phyloP scores from a whole-genome alignment of 2,797 vertebrate genomes.

The Miichthys miiuy region DNA sequence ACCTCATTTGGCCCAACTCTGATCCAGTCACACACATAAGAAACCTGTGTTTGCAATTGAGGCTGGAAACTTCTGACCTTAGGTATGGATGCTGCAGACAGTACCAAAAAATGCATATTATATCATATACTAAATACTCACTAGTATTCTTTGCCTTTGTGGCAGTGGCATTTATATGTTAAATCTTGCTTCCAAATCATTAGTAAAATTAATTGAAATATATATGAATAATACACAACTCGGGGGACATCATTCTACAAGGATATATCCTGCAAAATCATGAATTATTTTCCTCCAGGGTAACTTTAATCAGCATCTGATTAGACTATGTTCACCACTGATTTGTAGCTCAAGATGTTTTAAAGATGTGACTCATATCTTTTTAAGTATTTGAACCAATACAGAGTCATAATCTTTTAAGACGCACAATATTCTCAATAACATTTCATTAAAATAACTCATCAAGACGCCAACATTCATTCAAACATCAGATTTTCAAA shows the following conservation, averaged over 20 bases:
- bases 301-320: neutral
- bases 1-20: neutral
- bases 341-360: neutral
- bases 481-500: conserved; percentile 30
- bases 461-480: conserved; percentile 24
- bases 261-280: neutral
- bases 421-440: neutral
- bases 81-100: neutral
- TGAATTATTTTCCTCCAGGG: neutral
- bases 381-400: neutral
- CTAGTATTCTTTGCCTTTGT: neutral
- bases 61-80: neutral
- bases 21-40: neutral
- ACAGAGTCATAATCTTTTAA: neutral
- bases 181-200: neutral
- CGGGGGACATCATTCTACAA: neutral
- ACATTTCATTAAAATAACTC: neutral
- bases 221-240: neutral
- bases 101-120: neutral
- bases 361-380: neutral
- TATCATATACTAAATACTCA: neutral
- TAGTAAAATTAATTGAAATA: neutral
- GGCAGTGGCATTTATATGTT: neutral
- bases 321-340: neutral
- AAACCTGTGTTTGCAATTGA: neutral